Evolutionary conservation across 92 coral and sea anemone species (phyloP).

Genomic region (Palythoa heliodiscus): DNA sequence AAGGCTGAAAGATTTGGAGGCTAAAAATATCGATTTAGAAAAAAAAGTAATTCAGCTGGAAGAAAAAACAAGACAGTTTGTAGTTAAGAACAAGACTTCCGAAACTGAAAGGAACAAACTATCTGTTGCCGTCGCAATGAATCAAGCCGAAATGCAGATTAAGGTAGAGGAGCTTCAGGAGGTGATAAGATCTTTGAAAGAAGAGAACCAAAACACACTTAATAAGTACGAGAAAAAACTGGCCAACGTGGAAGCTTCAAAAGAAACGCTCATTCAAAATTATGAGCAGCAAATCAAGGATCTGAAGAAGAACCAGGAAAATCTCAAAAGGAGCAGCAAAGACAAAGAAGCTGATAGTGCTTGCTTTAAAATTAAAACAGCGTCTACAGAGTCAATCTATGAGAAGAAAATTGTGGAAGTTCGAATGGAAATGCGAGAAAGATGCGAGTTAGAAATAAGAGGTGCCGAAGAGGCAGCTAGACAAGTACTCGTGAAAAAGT

Average conservation of each 20-base stretch:
- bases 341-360: neutral
- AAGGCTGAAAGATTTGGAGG: constrained; percentile 39
- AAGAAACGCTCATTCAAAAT: constrained; percentile 25
- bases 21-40: constrained; percentile 35
- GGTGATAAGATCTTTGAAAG: constrained; percentile 52
- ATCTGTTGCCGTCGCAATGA: neutral
- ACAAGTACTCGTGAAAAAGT: constrained; percentile 5
- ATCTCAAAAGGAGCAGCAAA: neutral
- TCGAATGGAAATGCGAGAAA: constrained; percentile 61
- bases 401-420: constrained; percentile 57
- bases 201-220: constrained; percentile 49
- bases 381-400: constrained; percentile 23
- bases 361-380: neutral
- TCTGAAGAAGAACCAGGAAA: constrained; percentile 39
- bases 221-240: constrained; percentile 41
- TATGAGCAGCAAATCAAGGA: constrained; percentile 53
- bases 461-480: constrained; percentile 21
- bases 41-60: constrained; percentile 22
- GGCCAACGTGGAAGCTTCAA: constrained; percentile 44
- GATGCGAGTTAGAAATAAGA: constrained; percentile 39
- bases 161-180: constrained; percentile 51
- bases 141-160: constrained; percentile 24
- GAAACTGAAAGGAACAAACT: neutral
- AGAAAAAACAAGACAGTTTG: neutral
- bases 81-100: neutral